Percentiles rank a stretch among this genome's conserved stretches.
Conservation (phyloP, 2,797 vertebrate species). For the Pygocentrus nattereri region DNA sequence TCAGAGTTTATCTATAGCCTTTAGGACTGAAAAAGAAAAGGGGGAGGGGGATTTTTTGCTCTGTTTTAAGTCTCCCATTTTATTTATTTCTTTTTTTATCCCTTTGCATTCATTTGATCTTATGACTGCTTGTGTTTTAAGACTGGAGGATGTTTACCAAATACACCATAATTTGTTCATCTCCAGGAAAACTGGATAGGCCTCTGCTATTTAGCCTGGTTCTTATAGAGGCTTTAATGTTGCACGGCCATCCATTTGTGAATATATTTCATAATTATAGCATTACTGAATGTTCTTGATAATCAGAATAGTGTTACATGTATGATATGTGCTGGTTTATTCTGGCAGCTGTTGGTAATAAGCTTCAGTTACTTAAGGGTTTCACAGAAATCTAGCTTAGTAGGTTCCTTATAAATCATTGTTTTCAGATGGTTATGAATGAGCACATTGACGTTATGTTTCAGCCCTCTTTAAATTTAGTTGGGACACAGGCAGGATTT, state of each 20-base stretch:
- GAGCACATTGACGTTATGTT: not conserved
- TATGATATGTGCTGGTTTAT: conserved; percentile 3
- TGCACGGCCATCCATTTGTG: not conserved
- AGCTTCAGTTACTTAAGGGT: not conserved
- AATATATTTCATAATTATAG: not conserved
- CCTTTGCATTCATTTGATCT: not conserved
- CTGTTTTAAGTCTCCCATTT: conserved; percentile 33
- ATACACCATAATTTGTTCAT: not conserved
- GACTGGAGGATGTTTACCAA: not conserved
- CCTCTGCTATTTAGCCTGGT: not conserved
- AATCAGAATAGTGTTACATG: not conserved
- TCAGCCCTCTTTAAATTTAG: conserved; percentile 24
- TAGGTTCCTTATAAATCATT: conserved; percentile 7
- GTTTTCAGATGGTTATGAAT: not conserved
- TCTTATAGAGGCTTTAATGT: not conserved
- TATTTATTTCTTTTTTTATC: not conserved
- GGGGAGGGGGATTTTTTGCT: conserved; percentile 18
- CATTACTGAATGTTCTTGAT: not conserved
- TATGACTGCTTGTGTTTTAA: conserved; percentile 9
- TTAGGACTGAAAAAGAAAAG: conserved; percentile 22
- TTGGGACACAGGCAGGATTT: not conserved
- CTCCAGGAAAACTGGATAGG: not conserved
- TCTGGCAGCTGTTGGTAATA: not conserved
- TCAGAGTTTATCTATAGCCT: conserved; percentile 56
- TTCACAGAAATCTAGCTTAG: not conserved